Evolutionary conservation across 2,797 vertebrate species (phyloP).

Genomic region (Choloepus didactylus): DNA sequence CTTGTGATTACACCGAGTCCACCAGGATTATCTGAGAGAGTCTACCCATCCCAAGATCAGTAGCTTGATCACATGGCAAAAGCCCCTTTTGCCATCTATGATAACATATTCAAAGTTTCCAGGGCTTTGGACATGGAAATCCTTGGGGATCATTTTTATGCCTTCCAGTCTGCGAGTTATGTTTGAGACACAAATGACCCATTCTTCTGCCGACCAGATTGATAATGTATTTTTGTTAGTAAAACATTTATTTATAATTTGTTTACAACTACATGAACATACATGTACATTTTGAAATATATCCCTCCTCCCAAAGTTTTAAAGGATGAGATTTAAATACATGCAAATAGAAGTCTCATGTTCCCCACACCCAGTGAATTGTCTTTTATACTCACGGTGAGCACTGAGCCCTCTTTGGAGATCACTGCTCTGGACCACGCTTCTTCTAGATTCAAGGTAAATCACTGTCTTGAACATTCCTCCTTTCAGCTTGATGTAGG

Average conservation of each 20-base stretch:
- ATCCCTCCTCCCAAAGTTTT: not conserved
- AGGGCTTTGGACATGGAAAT: not conserved
- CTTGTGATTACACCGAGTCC: not conserved
- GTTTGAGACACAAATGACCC: not conserved
- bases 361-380: too few relatives aligned
- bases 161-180: not conserved
- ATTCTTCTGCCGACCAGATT: not conserved
- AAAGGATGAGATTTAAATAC: not conserved
- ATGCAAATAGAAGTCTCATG: not conserved
- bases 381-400: not conserved
- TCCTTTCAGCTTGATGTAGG: not conserved
- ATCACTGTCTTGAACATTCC: not conserved
- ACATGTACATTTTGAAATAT: not conserved
- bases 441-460: not conserved
- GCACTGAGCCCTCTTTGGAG: not conserved
- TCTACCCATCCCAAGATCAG: not conserved
- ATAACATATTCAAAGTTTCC: not conserved
- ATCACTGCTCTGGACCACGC: not conserved
- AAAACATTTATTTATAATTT: not conserved
- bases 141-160: not conserved
- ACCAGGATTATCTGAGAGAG: not conserved
- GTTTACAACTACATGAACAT: not conserved
- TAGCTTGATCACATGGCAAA: not conserved
- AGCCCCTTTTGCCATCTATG: not conserved
- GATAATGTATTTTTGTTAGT: not conserved